These are phyloP conservation scores for Phengaris alcon DNA, from an alignment of 2,888 invertebrate species.

Conservation along the genomic window DNA sequence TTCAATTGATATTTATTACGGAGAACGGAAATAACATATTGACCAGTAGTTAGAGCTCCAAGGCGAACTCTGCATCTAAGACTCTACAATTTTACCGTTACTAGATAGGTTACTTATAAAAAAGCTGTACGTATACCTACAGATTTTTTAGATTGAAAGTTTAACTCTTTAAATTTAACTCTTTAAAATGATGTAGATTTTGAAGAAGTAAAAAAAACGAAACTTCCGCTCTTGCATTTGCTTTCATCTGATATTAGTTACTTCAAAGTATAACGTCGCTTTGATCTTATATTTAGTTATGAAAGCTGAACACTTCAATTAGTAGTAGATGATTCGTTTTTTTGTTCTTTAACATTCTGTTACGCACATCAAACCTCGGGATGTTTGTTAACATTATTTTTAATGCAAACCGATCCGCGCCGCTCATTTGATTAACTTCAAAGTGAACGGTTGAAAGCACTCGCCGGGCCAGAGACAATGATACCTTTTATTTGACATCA, in stretches of 20 bases:
- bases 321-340: slow-evolving; percentile 55
- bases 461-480: slow-evolving; percentile 64
- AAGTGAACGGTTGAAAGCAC: slow-evolving; percentile 65
- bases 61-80: too few relatives aligned
- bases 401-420: slow-evolving; percentile 56
- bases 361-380: slow-evolving; percentile 50
- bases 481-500: slow-evolving; percentile 69
- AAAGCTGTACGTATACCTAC: too few relatives aligned
- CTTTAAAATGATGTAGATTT: too few relatives aligned
- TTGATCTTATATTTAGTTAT: slow-evolving; percentile 68
- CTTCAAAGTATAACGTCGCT: slow-evolving; percentile 63
- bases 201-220: slow-evolving; percentile 38
- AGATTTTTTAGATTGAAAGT: too few relatives aligned
- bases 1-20: background rate
- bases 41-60: too few relatives aligned
- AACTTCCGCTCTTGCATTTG: slow-evolving; percentile 48
- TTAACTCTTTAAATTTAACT: too few relatives aligned
- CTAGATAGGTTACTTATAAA: too few relatives aligned
- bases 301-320: slow-evolving; percentile 59
- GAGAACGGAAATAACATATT: background rate
- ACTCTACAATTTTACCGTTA: too few relatives aligned
- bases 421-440: slow-evolving; percentile 70
- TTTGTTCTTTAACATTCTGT: slow-evolving; percentile 51
- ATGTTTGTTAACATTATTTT: slow-evolving; percentile 60
- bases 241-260: slow-evolving; percentile 48